These are phyloP conservation scores for Drosophila mojavensis DNA, from an alignment of 1,140 invertebrate genomes.

Conservation along the genomic window DNA sequence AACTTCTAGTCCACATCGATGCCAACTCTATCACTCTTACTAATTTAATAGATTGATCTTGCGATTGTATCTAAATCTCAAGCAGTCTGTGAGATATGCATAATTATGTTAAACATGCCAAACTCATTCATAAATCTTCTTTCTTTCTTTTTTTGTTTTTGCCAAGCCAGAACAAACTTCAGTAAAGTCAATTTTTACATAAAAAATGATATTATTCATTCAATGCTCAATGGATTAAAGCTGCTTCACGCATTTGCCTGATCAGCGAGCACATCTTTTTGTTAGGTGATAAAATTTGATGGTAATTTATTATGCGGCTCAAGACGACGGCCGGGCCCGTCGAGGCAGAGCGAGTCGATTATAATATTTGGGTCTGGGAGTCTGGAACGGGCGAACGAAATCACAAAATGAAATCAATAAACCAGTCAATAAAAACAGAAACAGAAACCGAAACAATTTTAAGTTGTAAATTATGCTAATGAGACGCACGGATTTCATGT, in stretches of 20 bases:
- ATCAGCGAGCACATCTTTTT: conserved; percentile 40
- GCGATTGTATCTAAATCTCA: conserved; percentile 29
- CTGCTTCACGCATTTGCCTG: conserved; percentile 61
- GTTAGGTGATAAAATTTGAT: conserved; percentile 76
- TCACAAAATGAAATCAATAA: conserved; percentile 77
- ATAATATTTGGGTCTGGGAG: conserved; percentile 10
- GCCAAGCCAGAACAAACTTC: conserved; percentile 7
- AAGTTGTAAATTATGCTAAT: conserved; percentile 81
- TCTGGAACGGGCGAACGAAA: conserved; percentile 39
- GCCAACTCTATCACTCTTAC: conserved; percentile 9
- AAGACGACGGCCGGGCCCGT: conserved; percentile 9
- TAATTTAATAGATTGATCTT: conserved; percentile 37
- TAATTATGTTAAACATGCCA: conserved; percentile 70
- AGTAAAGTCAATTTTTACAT: conserved; percentile 47
- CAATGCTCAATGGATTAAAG: conserved; percentile 42
- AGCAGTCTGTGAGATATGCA: conserved; percentile 36
- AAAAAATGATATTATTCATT: conserved; percentile 68
- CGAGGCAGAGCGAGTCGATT: neutral
- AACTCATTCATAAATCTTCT: conserved; percentile 75
- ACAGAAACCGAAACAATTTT: conserved; percentile 69
- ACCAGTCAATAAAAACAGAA: conserved; percentile 70
- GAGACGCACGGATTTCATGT: conserved; percentile 65
- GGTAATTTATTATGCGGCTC: conserved; percentile 63
- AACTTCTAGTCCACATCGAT: neutral
- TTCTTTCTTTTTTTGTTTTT: conserved; percentile 26